Evolutionary conservation across 2,888 invertebrate species (phyloP).

Genomic region (Pristionchus japonicus): DNA sequence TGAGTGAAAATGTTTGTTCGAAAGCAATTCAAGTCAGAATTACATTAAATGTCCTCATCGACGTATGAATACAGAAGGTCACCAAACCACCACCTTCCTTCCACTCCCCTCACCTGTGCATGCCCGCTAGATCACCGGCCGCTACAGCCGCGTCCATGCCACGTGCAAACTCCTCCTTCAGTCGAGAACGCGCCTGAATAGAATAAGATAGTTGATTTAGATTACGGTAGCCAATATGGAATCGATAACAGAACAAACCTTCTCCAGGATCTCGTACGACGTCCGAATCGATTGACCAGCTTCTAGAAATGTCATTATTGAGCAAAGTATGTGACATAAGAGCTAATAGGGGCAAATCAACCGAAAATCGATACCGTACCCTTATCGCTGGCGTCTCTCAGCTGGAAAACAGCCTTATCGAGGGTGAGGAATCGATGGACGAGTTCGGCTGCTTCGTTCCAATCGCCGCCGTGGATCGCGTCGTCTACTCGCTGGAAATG

Average conservation of each 20-base stretch:
- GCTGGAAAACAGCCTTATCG: conserved; percentile 73
- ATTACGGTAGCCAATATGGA: neutral
- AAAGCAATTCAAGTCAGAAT: no score
- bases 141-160: conserved; percentile 93
- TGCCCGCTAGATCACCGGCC: conserved; percentile 88
- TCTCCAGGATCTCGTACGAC: conserved; percentile 82
- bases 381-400: conserved; percentile 62
- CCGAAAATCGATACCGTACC: neutral
- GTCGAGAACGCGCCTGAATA: conserved; percentile 56
- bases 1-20: no score
- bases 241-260: neutral
- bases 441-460: conserved; percentile 95
- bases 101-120: conserved; percentile 85
- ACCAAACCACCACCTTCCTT: no score
- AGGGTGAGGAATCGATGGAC: conserved; percentile 83
- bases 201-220: neutral
- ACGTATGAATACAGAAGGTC: no score
- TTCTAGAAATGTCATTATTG: conserved; percentile 53
- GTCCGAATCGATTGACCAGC: conserved; percentile 80
- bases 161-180: conserved; percentile 81
- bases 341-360: no score
- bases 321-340: no score
- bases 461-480: conserved; percentile 93
- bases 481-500: conserved; percentile 86
- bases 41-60: no score